Evolutionary conservation across 2,888 invertebrate species (phyloP).

Genomic region (Nipponacmea schrenckii): DNA sequence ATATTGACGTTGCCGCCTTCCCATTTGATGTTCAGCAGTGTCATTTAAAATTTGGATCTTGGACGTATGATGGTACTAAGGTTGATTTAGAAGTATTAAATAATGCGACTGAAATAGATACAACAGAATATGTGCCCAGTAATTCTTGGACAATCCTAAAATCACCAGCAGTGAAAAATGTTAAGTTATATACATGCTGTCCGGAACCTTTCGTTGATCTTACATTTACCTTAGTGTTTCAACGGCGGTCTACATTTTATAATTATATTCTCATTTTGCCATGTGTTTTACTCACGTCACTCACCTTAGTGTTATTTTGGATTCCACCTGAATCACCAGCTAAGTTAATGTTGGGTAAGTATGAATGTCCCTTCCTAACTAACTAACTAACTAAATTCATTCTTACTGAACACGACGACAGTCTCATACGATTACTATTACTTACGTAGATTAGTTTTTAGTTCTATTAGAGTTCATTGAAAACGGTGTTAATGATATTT

Average conservation of each 20-base stretch:
- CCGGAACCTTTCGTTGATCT: conserved; percentile 62
- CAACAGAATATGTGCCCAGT: conserved; percentile 62
- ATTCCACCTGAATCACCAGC: conserved; percentile 69
- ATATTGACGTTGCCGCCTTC: conserved; percentile 65
- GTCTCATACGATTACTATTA: too few species aligned
- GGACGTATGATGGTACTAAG: conserved; percentile 65
- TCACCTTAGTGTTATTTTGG: conserved; percentile 69
- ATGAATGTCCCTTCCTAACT: neutral
- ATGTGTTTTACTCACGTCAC: conserved; percentile 67
- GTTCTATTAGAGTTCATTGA: too few species aligned
- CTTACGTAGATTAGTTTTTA: too few species aligned
- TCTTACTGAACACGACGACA: neutral
- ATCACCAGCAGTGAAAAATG: conserved; percentile 56
- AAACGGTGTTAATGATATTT: too few species aligned
- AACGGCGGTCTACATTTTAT: conserved; percentile 62
- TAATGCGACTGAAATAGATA: conserved; percentile 39
- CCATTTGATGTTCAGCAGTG: conserved; percentile 68
- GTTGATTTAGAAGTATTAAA: conserved; percentile 54
- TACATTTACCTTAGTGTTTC: conserved; percentile 59
- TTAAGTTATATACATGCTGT: conserved; percentile 58
- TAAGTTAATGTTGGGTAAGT: conserved; percentile 67
- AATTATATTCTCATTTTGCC: conserved; percentile 68
- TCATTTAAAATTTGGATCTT: conserved; percentile 66
- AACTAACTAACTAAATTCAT: conserved; percentile 5
- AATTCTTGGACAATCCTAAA: conserved; percentile 66